A percentile compares a stretch with the other conserved stretches of the same genome.
These are phyloP conservation scores for Peromyscus aztecus DNA, from an alignment of 2,797 vertebrate species.

Conservation along the genomic window DNA sequence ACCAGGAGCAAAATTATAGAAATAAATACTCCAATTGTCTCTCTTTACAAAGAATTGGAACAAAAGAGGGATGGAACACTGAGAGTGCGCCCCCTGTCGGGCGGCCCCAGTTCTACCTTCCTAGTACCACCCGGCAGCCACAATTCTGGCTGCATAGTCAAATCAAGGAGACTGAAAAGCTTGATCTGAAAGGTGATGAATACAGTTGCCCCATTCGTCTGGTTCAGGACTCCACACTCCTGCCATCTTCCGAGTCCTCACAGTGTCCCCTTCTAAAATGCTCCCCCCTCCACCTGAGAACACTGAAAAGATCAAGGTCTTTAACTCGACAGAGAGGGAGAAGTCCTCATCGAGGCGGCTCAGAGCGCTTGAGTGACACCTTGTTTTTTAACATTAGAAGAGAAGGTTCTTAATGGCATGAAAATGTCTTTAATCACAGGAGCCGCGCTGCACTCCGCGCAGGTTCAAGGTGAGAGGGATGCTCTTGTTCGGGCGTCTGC, in stretches of 20 bases:
- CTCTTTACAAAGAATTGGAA: neutral
- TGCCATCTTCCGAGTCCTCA: neutral
- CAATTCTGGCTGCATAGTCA: neutral
- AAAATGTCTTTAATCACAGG: slow-evolving; percentile 85
- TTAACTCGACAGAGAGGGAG: slow-evolving; percentile 11
- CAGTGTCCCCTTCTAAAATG: neutral
- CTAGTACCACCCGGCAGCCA: neutral
- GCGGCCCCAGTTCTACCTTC: neutral
- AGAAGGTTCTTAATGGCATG: slow-evolving; percentile 80
- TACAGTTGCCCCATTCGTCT: neutral
- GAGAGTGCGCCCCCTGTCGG: neutral
- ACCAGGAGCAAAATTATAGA: neutral
- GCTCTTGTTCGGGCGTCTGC: slow-evolving; percentile 81
- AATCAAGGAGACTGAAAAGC: neutral
- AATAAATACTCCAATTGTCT: neutral
- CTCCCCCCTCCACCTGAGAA: neutral
- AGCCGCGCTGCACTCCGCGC: slow-evolving; percentile 48
- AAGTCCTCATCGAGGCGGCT: slow-evolving; percentile 8
- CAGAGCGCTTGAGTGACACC: slow-evolving; percentile 67
- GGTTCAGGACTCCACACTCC: neutral
- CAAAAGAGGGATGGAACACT: neutral
- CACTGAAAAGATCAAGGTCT: slow-evolving; percentile 40
- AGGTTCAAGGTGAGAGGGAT: slow-evolving; percentile 86
- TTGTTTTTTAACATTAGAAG: slow-evolving; percentile 70
- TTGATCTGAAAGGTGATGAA: neutral